Conservation (phyloP, 2,797 vertebrate species). For the Artibeus lituratus region DNA sequence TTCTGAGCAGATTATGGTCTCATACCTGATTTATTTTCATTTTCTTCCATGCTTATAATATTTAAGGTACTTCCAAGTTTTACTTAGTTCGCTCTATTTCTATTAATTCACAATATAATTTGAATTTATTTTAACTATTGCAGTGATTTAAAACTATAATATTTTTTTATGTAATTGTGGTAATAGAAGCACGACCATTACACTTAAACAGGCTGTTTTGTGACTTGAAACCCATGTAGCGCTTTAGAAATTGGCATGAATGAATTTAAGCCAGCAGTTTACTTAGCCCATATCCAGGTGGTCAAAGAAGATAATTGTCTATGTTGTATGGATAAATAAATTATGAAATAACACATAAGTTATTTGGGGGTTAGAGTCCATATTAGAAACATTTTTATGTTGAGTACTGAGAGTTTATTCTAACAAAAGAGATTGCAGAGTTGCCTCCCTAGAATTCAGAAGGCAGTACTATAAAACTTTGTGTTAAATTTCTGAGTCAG, state of each 20-base stretch:
- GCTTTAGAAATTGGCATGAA: neutral
- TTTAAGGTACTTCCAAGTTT: conserved; percentile 31
- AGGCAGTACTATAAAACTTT: conserved; percentile 22
- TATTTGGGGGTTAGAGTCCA: neutral
- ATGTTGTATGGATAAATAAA: neutral
- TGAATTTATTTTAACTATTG: conserved; percentile 42
- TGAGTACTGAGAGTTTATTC: neutral
- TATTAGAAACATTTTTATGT: neutral
- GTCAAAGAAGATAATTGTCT: neutral
- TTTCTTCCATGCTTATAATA: neutral
- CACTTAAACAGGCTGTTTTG: neutral
- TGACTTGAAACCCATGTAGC: neutral
- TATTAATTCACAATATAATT: conserved; percentile 30
- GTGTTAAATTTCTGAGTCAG: conserved; percentile 37
- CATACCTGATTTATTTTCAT: conserved; percentile 27
- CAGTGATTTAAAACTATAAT: conserved; percentile 19
- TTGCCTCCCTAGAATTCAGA: conserved; percentile 8
- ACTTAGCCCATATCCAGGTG: neutral
- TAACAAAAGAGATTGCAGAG: conserved; percentile 11
- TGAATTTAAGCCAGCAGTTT: neutral
- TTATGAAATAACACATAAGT: neutral
- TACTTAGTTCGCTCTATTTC: conserved; percentile 9
- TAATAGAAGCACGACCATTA: conserved; percentile 1
- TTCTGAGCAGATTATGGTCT: neutral
- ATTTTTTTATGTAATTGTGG: neutral